Evolutionary conservation across 2,797 vertebrate genomes (phyloP), one percentile per base, ranked within the genome.

Genomic region (Tenualosa ilisha): DNA sequence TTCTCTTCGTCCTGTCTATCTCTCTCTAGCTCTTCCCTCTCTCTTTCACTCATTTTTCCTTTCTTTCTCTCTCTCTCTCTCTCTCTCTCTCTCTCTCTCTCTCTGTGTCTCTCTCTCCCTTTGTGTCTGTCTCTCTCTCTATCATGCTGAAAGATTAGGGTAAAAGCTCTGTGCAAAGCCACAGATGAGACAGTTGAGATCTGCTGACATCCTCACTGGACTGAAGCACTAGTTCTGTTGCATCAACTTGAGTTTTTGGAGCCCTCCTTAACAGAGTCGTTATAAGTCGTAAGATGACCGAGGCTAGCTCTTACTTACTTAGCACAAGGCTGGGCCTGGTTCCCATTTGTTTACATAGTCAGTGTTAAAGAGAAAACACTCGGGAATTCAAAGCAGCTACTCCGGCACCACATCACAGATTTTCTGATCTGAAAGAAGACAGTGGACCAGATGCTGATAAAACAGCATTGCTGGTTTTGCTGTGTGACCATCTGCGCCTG

Each of bases 351-450:
- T 79, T 79, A 20, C 17, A 37, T 72, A 72, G 31, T 40, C 68
- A 72, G 11, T 40, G 15, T 72, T 31, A 72, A 17, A 40, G 40
- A 40, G 37, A 79, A 31, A 37, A 79, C 17, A 13, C 68, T 75
- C 37, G 4, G 31, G 40, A 79, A 40, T 79, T 79, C 72, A 79
- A 79, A 79, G 72, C 72, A 79, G 7, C 72, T 37, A 46, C 37
- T 79, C 40, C 43, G 72, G 40, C 72, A 79, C 20, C 72, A 79
- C 72, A 79, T 79, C 72, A 79, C 72, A 79, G 72, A 43, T 79
- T 79, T 79, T 43, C 72, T 79, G 40, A 79, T 79, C 72, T 79
- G 72, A 43, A 43, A 9, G 40, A 43, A 79, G 72, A 79, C 72
- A 79, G 37, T 79, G 40, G 72, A 46, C 72, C 72, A 79, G 72